These are phyloP conservation scores for Barbus barbus DNA, from an alignment of 2,113 vertebrate species.

Conservation along the genomic window DNA sequence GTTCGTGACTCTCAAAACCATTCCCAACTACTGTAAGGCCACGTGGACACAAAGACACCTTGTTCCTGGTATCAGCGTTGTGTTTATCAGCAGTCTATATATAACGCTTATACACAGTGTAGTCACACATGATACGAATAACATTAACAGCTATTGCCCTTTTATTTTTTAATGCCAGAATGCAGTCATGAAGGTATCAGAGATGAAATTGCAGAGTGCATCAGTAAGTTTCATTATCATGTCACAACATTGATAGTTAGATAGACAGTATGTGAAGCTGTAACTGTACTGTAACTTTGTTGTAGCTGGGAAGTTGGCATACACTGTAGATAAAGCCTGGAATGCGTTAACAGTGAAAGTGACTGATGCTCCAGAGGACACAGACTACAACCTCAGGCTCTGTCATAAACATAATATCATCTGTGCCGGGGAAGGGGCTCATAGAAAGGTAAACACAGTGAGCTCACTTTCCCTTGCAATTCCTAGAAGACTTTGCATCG, in stretches of 20 bases:
- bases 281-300: background rate
- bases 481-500: background rate
- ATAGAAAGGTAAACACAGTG: slow-evolving; percentile 69
- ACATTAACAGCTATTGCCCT: background rate
- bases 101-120: background rate
- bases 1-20: slow-evolving; percentile 77
- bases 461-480: background rate
- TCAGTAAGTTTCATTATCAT: slow-evolving; percentile 72
- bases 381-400: slow-evolving; percentile 79
- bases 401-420: slow-evolving; percentile 76
- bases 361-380: slow-evolving; percentile 65
- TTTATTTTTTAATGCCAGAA: slow-evolving; percentile 67
- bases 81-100: background rate
- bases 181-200: slow-evolving; percentile 78
- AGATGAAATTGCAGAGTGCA: slow-evolving; percentile 78
- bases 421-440: slow-evolving; percentile 72
- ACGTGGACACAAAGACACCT: slow-evolving; percentile 71
- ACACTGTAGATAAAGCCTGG: slow-evolving; percentile 68
- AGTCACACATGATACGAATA: background rate
- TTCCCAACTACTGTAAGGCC: slow-evolving; percentile 81
- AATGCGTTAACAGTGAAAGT: slow-evolving; percentile 76
- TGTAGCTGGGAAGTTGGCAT: slow-evolving; percentile 77
- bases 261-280: background rate
- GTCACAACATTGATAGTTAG: background rate
- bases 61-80: slow-evolving; percentile 77